Evolutionary conservation across 2,888 invertebrate genomes (phyloP).

Genomic region (Aproaerema taeniolella): DNA sequence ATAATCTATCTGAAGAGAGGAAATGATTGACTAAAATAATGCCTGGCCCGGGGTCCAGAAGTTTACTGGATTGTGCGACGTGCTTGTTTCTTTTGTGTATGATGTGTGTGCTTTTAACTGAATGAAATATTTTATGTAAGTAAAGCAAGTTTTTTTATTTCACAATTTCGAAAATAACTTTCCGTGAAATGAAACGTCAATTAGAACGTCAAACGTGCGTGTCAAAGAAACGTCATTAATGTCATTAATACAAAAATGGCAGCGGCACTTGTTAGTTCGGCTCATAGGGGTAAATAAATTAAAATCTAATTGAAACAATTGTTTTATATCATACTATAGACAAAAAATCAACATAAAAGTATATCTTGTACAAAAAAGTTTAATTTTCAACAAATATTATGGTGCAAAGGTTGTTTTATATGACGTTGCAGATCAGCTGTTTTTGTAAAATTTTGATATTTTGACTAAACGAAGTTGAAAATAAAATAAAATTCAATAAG

Average conservation of each 20-base stretch:
- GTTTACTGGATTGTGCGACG: too few relatives aligned
- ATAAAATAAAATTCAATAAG: not conserved
- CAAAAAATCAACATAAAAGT: not conserved
- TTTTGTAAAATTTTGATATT: slow-evolving; percentile 32
- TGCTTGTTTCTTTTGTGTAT: not conserved
- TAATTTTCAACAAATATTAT: slow-evolving; percentile 10
- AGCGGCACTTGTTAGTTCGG: slow-evolving; percentile 72
- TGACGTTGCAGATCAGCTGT: slow-evolving; percentile 59
- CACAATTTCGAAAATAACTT: too few relatives aligned
- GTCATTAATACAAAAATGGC: slow-evolving; percentile 49
- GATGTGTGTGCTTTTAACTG: not conserved
- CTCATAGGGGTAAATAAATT: slow-evolving; percentile 73
- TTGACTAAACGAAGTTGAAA: slow-evolving; percentile 8
- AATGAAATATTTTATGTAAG: not conserved
- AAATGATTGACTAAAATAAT: too few relatives aligned
- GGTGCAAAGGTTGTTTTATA: slow-evolving; percentile 27
- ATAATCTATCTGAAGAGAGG: too few relatives aligned
- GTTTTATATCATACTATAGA: not conserved
- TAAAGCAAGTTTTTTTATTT: too few relatives aligned
- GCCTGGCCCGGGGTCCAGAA: too few relatives aligned
- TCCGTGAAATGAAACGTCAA: slow-evolving; percentile 31
- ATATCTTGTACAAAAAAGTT: not conserved
- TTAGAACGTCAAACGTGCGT: not conserved
- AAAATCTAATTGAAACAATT: slow-evolving; percentile 22
- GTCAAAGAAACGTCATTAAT: slow-evolving; percentile 9